Evolutionary conservation across 2,113 vertebrate genomes (phyloP).

Genomic region (Onychostoma macrolepis): DNA sequence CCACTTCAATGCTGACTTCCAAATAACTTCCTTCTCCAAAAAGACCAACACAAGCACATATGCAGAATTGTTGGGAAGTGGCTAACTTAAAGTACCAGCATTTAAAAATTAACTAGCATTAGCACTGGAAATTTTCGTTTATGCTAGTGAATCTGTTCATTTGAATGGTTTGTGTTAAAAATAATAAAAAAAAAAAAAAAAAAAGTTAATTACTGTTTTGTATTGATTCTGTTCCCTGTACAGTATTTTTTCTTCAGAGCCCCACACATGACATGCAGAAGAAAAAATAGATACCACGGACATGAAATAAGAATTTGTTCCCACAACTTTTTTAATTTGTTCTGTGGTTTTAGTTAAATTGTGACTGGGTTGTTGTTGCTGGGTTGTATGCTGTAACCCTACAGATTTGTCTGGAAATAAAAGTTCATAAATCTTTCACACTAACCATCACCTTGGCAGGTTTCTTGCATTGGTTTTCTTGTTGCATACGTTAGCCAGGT

Average conservation of each 20-base stretch:
- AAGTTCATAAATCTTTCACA: conserved; percentile 59
- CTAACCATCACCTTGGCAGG: conserved; percentile 24
- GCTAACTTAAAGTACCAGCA: neutral
- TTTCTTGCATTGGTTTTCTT: conserved; percentile 17
- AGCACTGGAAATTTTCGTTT: neutral
- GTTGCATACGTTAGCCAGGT: conserved; percentile 38
- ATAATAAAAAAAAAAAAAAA: too few species aligned
- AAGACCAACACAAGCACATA: neutral
- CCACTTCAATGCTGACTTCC: neutral
- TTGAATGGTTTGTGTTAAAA: neutral
- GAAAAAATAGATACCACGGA: too few species aligned
- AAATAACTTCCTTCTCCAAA: neutral
- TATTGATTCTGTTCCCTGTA: neutral
- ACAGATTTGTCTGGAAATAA: conserved; percentile 13
- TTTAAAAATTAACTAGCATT: neutral
- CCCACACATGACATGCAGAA: too few species aligned
- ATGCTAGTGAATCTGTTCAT: neutral
- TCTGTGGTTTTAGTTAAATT: neutral
- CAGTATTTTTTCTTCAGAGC: too few species aligned
- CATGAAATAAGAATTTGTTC: too few species aligned
- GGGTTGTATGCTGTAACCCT: neutral
- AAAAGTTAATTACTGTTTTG: too few species aligned
- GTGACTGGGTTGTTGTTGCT: too few species aligned
- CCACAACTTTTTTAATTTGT: neutral
- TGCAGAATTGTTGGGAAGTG: neutral